These are phyloP conservation scores for Apoda limacodes DNA, from an alignment of 2,888 invertebrate genomes.

Conservation along the genomic window DNA sequence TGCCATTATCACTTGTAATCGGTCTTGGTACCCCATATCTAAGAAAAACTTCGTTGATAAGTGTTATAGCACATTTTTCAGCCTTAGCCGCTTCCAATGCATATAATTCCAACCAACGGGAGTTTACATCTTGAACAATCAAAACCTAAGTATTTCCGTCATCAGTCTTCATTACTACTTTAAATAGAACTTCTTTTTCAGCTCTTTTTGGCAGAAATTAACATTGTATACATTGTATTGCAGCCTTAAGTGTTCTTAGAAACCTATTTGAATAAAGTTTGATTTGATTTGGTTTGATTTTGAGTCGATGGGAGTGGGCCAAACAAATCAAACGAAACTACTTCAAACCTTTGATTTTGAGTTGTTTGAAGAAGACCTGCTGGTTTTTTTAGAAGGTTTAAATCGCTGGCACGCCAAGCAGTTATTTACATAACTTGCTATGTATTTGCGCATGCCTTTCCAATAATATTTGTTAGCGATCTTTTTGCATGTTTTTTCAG, in stretches of 20 bases:
- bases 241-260: no score
- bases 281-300: no score
- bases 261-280: no score
- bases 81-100: constrained; percentile 20
- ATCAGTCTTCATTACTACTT: not conserved
- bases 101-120: constrained; percentile 23
- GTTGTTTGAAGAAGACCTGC: constrained; percentile 28
- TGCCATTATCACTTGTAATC: constrained; percentile 32
- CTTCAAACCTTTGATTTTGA: constrained; percentile 22
- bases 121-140: constrained; percentile 20
- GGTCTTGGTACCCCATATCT: constrained; percentile 28
- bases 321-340: constrained; percentile 28
- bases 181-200: no score
- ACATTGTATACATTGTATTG: no score
- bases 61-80: constrained; percentile 20
- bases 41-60: constrained; percentile 30
- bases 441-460: constrained; percentile 23
- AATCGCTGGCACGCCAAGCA: constrained; percentile 29
- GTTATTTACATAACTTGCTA: constrained; percentile 21
- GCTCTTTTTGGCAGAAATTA: no score
- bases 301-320: constrained; percentile 22
- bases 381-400: constrained; percentile 29
- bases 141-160: constrained; percentile 17
- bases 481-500: constrained; percentile 14
- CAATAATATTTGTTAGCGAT: constrained; percentile 22